Evolutionary conservation across 2,113 vertebrate species (phyloP).

Genomic region (Melanotaenia duboulayi): DNA sequence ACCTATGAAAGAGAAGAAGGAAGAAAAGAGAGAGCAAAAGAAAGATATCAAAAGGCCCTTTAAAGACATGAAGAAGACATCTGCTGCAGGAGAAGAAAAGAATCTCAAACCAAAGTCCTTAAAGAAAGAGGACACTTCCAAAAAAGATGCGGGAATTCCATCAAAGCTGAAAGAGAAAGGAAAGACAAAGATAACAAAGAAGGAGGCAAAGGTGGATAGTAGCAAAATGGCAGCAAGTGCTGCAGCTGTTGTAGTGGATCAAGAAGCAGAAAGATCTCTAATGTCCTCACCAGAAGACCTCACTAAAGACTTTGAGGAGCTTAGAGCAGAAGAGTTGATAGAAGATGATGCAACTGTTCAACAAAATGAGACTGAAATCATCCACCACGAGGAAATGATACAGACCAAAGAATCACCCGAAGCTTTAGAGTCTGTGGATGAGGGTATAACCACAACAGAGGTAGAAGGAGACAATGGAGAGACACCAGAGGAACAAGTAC

Average conservation of each 20-base stretch:
- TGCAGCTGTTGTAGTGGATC: slow-evolving; percentile 74
- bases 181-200: slow-evolving; percentile 88
- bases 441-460: slow-evolving; percentile 94
- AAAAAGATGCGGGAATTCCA: slow-evolving; percentile 82
- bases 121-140: slow-evolving; percentile 88
- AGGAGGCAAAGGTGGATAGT: slow-evolving; percentile 83
- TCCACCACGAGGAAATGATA: slow-evolving; percentile 80
- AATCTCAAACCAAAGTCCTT: slow-evolving; percentile 89
- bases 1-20: slow-evolving; percentile 87
- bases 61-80: slow-evolving; percentile 89
- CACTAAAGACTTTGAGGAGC: slow-evolving; percentile 95
- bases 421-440: slow-evolving; percentile 88
- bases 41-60: slow-evolving; percentile 86
- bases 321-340: slow-evolving; percentile 87
- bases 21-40: slow-evolving; percentile 90
- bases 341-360: slow-evolving; percentile 81
- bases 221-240: slow-evolving; percentile 59
- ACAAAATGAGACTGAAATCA: slow-evolving; percentile 77
- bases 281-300: slow-evolving; percentile 98
- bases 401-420: slow-evolving; percentile 87
- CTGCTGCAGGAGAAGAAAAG: slow-evolving; percentile 82
- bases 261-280: slow-evolving; percentile 87
- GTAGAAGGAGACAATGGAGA: slow-evolving; percentile 90
- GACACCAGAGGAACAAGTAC: slow-evolving; percentile 89
- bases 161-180: slow-evolving; percentile 90